Evolutionary conservation across 1,140 invertebrate species (phyloP), one percentile per base, ranked within the genome.

Genomic region (Drosophila hydei): DNA sequence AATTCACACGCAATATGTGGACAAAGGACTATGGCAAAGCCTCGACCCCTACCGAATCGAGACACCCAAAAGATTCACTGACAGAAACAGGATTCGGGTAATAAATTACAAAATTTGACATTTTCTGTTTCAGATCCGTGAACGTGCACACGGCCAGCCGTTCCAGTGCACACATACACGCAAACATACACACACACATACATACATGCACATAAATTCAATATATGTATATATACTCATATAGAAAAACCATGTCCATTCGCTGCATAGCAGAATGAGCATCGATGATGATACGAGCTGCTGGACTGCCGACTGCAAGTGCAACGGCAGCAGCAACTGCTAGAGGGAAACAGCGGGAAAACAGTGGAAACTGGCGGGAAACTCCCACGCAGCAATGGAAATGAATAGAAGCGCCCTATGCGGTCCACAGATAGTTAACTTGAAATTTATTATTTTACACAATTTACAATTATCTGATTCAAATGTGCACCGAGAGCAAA

Each of bases 61-160:
- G 77, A 68, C 79, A 84, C 72, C 75, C 81, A 52, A 83, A 84
- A 77, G 79, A 90, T 73, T 87, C 87, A 87, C 88, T 90, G 81
- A 89, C 89, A 90, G 89, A 90, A 90, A 90, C 89, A 90, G 89
- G 89, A 90, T 90, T 90, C 89, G 77, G 85, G 89, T 89, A 90
- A 90, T 90, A 90, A 90, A 90, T 90, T 90, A 90, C 74, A 89
- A 90, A 90, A 78, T 90, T 90, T 90, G 89, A 90, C 89, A 90
- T 90, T 90, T 90, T 90, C 89, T 87, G 89, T 84, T 90, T 90
- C 87, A 88, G 89, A 90, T 90, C 89, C 89, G 61, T 75, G 81
- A 77, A 74, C 72, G 77, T 74, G 71, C 64, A 55, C 59, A 43
- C 30, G 33, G 33, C 61, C 21, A 42, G 54, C 9, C 21, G 52